Base-by-base conservation (phyloP, 2,797 vertebrate species). In the Chloroceryle inda region DNA sequence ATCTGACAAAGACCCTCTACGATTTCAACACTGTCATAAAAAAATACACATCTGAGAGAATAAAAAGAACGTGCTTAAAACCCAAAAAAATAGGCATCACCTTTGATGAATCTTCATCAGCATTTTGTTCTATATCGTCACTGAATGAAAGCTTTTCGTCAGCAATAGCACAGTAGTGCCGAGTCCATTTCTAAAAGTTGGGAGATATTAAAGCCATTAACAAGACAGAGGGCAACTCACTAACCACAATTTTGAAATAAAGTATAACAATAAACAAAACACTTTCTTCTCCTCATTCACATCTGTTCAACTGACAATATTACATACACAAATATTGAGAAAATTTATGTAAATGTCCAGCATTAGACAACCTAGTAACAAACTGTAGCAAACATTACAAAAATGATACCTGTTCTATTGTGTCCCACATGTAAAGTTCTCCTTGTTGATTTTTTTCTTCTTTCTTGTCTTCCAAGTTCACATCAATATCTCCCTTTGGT, bases 341-440 rank as follows among this genome's bases (percentile, higher is more conserved):
- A 67, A 88, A 90, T 27, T 44, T 6, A 44, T 6, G 9, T 24
- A 23, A 14, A 38, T 62, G 56, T 81, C 53, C 50, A 21, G 16
- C 31, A 45, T 62, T 42, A 82, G 12, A 74, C 44, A 92, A 66
- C 6, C 13, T 21, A 52, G 9, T 33, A 64, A 68, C 15, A 76
- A 77, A 42, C 56, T 45, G 6, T 11, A 74, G 47, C 20, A 76
- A 61, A 77, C 6, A 11, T 22, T 52, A 61, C 3, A 52, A 44
- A 80, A 88, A 66, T 10, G 4, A 49, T 98, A 99, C 99, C 99
- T 99, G 98, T 93, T 99, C 99, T 26, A 99, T 99, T 37, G 99
- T 98, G 76, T 99, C 99, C 99, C 99, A 99, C 98, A 99, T 99
- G 75, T 98, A 98, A 87, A 99, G 98, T 64, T 99, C 99, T 49